These are phyloP conservation scores for Scrobipalpa costella DNA, from an alignment of 2,888 invertebrate genomes.

Conservation along the genomic window DNA sequence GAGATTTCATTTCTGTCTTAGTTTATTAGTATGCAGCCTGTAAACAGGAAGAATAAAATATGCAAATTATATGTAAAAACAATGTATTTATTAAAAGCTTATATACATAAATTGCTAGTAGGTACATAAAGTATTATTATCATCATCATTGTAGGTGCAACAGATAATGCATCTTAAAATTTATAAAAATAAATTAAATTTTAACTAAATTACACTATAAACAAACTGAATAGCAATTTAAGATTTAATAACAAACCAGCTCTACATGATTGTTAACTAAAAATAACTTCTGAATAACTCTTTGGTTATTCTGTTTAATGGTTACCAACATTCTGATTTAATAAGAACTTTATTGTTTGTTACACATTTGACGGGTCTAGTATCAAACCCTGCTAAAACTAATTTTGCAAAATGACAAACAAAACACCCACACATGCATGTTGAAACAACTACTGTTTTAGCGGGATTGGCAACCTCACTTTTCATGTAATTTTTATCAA, in stretches of 20 bases:
- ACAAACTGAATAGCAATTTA: not conserved
- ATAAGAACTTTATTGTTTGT: no score
- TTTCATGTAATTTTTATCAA: no score
- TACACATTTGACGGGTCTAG: no score
- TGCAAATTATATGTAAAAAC: constrained; percentile 28
- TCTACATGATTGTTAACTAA: not conserved
- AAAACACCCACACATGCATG: no score
- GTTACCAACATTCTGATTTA: no score
- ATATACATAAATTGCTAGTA: constrained; percentile 22
- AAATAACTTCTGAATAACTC: not conserved
- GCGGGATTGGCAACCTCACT: no score
- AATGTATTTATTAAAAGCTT: constrained; percentile 32
- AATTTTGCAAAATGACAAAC: no score
- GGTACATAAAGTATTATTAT: constrained; percentile 20
- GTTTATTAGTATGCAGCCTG: not conserved
- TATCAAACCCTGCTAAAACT: no score
- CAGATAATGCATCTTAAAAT: constrained; percentile 5
- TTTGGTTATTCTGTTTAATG: not conserved
- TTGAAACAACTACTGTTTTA: no score
- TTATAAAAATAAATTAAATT: constrained; percentile 13
- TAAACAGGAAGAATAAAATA: not conserved
- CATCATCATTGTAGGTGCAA: constrained; percentile 14
- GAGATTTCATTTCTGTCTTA: not conserved
- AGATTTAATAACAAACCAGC: not conserved
- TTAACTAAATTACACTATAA: not conserved